Evolutionary conservation across 2,113 vertebrate species (phyloP).

Genomic region (Saccopteryx leptura): DNA sequence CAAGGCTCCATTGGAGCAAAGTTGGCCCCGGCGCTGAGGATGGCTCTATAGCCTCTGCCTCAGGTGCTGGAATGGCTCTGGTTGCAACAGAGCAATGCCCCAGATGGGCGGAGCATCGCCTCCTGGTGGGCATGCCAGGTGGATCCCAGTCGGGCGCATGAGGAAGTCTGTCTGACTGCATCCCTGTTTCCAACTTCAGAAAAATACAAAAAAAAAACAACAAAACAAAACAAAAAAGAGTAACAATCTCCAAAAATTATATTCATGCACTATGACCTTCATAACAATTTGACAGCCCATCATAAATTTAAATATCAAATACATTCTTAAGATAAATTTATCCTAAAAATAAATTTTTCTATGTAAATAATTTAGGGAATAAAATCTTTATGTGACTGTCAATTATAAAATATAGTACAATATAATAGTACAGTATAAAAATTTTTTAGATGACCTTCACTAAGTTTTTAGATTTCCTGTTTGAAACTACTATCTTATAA

Average conservation of each 20-base stretch:
- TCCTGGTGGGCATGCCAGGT: no score
- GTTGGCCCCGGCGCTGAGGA: no score
- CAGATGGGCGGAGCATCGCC: no score
- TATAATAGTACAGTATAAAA: background rate
- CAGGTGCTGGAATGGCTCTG: no score
- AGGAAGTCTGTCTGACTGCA: no score
- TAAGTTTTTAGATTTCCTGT: background rate
- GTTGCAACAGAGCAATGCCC: no score
- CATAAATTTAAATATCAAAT: background rate
- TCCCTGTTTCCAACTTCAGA: no score
- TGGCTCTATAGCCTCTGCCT: no score
- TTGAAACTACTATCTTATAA: background rate
- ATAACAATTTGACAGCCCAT: background rate
- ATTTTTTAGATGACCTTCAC: background rate
- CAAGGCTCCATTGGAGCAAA: no score
- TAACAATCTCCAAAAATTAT: background rate
- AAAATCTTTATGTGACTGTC: background rate
- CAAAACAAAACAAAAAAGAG: background rate
- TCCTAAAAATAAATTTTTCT: background rate
- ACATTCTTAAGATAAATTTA: background rate
- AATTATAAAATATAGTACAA: background rate
- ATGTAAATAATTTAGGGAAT: background rate
- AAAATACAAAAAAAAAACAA: no score
- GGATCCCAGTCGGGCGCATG: no score
- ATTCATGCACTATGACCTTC: background rate